phyloP scores from a whole-genome alignment of 1,140 invertebrate species.

The Dendrolimus punctatus region DNA sequence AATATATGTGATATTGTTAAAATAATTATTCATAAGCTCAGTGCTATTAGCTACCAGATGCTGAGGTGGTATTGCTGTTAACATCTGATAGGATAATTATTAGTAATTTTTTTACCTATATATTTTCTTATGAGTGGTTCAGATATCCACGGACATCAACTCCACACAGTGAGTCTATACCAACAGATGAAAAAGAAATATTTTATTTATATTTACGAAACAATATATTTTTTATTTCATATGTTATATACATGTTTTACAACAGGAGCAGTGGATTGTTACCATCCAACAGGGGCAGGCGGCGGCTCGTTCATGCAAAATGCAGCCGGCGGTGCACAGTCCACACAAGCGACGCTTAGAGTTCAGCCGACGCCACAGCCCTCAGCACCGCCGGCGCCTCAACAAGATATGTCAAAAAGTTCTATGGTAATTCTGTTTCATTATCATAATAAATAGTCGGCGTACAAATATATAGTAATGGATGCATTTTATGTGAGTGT shows the following conservation, averaged over 20 bases:
- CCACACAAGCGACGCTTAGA: slow-evolving; percentile 31
- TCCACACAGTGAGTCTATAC: slow-evolving; percentile 56
- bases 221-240: neutral
- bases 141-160: slow-evolving; percentile 65
- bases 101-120: neutral
- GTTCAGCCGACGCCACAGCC: slow-evolving; percentile 46
- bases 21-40: too few relatives aligned
- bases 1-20: too few relatives aligned
- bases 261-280: slow-evolving; percentile 53
- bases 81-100: too few relatives aligned
- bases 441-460: neutral
- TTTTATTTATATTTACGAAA: slow-evolving; percentile 1
- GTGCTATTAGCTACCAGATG: too few relatives aligned
- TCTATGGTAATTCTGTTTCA: slow-evolving; percentile 34
- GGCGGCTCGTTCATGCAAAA: slow-evolving; percentile 40
- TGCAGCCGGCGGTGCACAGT: slow-evolving; percentile 29
- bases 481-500: too few relatives aligned
- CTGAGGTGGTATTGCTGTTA: too few relatives aligned
- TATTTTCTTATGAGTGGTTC: slow-evolving; percentile 45
- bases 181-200: neutral
- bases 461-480: too few relatives aligned
- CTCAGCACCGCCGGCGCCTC: slow-evolving; percentile 50
- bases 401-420: slow-evolving; percentile 51
- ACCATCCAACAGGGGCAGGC: slow-evolving; percentile 39
- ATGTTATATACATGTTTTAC: slow-evolving; percentile 8